These are phyloP conservation scores for Hippocampus mohnikei DNA, from an alignment of 2,113 vertebrate genomes.

Conservation along the genomic window DNA sequence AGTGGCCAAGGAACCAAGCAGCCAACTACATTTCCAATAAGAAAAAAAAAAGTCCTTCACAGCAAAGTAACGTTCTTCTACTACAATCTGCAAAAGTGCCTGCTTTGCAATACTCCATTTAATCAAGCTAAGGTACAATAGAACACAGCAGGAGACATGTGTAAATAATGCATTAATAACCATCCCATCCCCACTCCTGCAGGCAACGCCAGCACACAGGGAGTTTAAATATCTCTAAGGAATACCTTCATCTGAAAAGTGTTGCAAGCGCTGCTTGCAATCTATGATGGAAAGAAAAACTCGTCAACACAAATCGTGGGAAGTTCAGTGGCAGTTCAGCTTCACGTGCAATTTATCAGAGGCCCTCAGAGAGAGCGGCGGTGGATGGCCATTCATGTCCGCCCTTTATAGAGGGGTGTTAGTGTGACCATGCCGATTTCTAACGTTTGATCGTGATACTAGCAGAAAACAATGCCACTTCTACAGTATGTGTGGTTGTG, in stretches of 20 bases:
- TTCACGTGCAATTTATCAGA: constrained; percentile 41
- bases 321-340: constrained; percentile 68
- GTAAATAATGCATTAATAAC: constrained; percentile 77
- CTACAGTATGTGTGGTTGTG: no score
- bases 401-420: constrained; percentile 20
- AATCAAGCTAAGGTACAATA: constrained; percentile 63
- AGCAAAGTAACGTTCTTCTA: constrained; percentile 40
- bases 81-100: constrained; percentile 53
- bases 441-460: constrained; percentile 13
- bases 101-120: constrained; percentile 63
- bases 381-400: constrained; percentile 21
- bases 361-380: constrained; percentile 9
- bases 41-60: constrained; percentile 24
- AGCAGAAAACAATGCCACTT: neutral
- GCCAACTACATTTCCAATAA: constrained; percentile 25
- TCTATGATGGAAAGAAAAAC: constrained; percentile 38
- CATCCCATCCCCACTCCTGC: constrained; percentile 57
- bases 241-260: constrained; percentile 65
- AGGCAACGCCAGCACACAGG: constrained; percentile 55
- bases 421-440: neutral
- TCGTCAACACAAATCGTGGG: constrained; percentile 41
- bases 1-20: neutral
- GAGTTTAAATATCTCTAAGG: constrained; percentile 70
- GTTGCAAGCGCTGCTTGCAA: constrained; percentile 32
- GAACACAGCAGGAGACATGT: constrained; percentile 59